A percentile compares a stretch with the other conserved stretches of the same genome.
These are phyloP conservation scores for Onychomys torridus DNA, from an alignment of 2,797 vertebrate genomes.

Conservation along the genomic window DNA sequence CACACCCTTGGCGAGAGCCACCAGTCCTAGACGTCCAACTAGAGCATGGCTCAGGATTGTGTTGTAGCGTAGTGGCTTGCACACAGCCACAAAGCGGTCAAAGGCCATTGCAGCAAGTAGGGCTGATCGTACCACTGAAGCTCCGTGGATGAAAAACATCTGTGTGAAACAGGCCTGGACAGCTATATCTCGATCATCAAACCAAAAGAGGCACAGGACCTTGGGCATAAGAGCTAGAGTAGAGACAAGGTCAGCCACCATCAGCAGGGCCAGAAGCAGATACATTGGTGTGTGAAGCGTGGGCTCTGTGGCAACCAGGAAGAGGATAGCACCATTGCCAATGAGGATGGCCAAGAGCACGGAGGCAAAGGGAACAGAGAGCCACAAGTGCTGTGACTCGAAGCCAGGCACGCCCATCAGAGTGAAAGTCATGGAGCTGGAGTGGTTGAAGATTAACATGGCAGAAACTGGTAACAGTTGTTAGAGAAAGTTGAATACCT, in stretches of 20 bases:
- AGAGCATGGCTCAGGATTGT: conserved; percentile 46
- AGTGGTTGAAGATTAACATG: conserved; percentile 72
- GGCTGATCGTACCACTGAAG: conserved; percentile 53
- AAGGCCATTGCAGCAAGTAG: conserved; percentile 75
- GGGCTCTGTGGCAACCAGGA: conserved; percentile 48
- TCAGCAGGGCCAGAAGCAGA: conserved; percentile 78
- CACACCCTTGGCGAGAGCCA: conserved; percentile 75
- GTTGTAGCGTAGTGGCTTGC: conserved; percentile 68
- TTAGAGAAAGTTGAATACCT: conserved; percentile 23
- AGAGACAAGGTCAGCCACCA: conserved; percentile 77
- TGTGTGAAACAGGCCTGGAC: conserved; percentile 73
- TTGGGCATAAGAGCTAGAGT: conserved; percentile 68
- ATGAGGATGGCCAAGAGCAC: conserved; percentile 68
- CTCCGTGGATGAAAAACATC: conserved; percentile 78
- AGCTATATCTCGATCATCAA: background rate
- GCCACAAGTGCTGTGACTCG: conserved; percentile 78
- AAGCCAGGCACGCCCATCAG: conserved; percentile 78
- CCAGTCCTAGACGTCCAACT: conserved; percentile 73
- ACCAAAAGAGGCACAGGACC: conserved; percentile 80
- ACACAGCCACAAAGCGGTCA: conserved; percentile 76
- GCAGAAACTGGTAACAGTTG: background rate
- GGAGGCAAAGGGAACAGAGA: conserved; percentile 75
- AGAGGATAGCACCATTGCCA: conserved; percentile 75
- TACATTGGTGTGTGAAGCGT: conserved; percentile 77
- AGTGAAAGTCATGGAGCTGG: conserved; percentile 63